Conservation (phyloP, 2,888 invertebrate species). For the Acleris sparsana region DNA sequence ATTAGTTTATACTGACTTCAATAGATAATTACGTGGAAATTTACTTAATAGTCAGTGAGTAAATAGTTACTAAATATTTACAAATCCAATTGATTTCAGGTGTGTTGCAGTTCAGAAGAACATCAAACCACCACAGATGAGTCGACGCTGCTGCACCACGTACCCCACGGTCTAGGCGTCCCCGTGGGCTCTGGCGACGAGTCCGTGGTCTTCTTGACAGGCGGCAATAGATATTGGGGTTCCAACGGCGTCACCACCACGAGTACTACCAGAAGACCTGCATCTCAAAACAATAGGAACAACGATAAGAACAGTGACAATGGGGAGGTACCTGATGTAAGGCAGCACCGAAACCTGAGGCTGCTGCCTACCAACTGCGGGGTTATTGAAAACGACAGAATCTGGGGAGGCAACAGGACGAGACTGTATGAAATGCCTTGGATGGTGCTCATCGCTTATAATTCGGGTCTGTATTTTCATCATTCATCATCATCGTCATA, state of each 20-base stretch:
- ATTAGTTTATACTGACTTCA: too few species aligned
- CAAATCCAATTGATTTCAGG: neutral
- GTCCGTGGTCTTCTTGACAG: neutral
- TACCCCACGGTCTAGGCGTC: constrained; percentile 4
- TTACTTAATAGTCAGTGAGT: too few species aligned
- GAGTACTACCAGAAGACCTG: constrained; percentile 20
- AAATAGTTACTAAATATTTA: neutral
- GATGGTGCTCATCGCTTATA: constrained; percentile 89
- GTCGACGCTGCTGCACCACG: neutral
- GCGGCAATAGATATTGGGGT: constrained; percentile 5
- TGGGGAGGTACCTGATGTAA: constrained; percentile 49
- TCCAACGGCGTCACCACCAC: neutral
- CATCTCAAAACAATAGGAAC: constrained; percentile 11
- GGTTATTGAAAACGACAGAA: constrained; percentile 74
- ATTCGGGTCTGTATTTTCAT: constrained; percentile 54
- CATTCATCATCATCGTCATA: too few species aligned
- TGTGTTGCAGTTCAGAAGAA: constrained; percentile 8
- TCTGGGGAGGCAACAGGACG: constrained; percentile 85
- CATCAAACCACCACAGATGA: neutral
- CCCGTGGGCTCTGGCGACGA: neutral
- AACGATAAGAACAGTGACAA: constrained; percentile 39
- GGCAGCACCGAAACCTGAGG: constrained; percentile 54
- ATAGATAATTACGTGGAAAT: too few species aligned
- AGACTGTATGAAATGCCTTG: constrained; percentile 87
- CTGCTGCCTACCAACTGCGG: constrained; percentile 82